Base-by-base conservation (phyloP, 2,888 invertebrate species). In the Unio delphinus region DNA sequence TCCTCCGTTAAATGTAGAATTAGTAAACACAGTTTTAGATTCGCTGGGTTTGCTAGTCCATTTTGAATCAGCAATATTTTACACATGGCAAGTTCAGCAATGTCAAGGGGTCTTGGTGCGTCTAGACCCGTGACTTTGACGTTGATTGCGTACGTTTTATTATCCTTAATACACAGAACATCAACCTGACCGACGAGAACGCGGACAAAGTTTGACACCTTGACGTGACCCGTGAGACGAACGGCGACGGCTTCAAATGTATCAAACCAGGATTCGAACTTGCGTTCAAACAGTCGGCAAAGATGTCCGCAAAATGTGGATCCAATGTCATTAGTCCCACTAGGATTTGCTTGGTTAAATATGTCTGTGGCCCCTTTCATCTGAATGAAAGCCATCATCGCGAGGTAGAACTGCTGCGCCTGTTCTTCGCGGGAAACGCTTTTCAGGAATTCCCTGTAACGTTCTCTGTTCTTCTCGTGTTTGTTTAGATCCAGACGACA, bases 1-100 rank as follows among this genome's bases (percentile, higher is more conserved):
- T 83, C 82, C 3, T 79, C 76, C 20, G 80, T 80, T 59, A 84
- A 72, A 72, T 86, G 86, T 30, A 83, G 70, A n/a, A 80, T 70
- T 30, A 86, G 68, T 26, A 86, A 67, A 61, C 80, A 80, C 75
- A 82, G 71, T 55, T 71, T 70, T 30, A 86, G 65, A 55, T 75
- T 80, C 54, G 76, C 70, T 6, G 84, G 82, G 54, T 73, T 72
- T 5, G 80, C 81, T 34, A 86, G 73, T 17, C 84, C 84, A 70
- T 86, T 86, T 69, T 86, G 84, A 60, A 84, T 82, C 5, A 82
- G 67, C 65, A 86, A 72, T n/a, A 81, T 80, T 76, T 86, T 86
- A 62, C 79, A 79, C 73, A 86, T 79, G 55, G 81, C 80, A 54
- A 86, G 76, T 76, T 86, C 84, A 23, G 83, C 83, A 28, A 86